These are phyloP conservation scores for Chaetodon trifascialis DNA, from an alignment of 2,113 vertebrate genomes.

Conservation along the genomic window DNA sequence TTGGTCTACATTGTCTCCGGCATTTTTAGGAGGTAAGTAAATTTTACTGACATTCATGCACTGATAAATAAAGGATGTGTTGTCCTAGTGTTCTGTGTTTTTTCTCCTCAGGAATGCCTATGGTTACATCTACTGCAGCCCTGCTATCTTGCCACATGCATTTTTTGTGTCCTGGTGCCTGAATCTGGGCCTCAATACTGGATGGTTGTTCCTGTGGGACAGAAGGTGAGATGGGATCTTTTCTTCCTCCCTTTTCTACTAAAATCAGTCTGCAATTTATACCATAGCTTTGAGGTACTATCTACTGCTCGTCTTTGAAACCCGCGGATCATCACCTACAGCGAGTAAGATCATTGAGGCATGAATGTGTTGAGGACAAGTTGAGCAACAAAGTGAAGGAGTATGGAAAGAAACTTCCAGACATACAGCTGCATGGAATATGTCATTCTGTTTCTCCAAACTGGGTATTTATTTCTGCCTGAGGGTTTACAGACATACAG, in stretches of 20 bases:
- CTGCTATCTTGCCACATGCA: constrained; percentile 67
- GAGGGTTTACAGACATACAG: too few species aligned
- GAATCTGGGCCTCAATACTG: constrained; percentile 74
- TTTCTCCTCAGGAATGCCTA: constrained; percentile 69
- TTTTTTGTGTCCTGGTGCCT: constrained; percentile 79
- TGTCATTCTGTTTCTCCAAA: too few species aligned
- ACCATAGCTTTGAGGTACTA: background rate
- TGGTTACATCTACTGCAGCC: constrained; percentile 80
- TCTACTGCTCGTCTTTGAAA: too few species aligned
- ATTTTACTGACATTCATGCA: background rate
- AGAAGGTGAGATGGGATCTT: constrained; percentile 66
- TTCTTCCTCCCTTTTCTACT: background rate
- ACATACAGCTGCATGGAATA: too few species aligned
- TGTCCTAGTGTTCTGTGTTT: constrained; percentile 1
- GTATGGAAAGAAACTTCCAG: too few species aligned
- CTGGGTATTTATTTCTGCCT: too few species aligned
- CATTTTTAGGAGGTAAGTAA: constrained; percentile 74
- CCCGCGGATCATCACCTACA: too few species aligned
- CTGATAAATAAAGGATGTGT: background rate
- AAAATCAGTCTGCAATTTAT: background rate
- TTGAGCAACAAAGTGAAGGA: too few species aligned
- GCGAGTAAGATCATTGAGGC: too few species aligned
- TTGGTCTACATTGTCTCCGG: constrained; percentile 66
- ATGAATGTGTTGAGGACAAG: too few species aligned
- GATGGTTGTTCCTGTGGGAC: constrained; percentile 83